phyloP scores from a whole-genome alignment of 35 echinoderm and acorn worm genomes.

The Apostichopus parvimensis region DNA sequence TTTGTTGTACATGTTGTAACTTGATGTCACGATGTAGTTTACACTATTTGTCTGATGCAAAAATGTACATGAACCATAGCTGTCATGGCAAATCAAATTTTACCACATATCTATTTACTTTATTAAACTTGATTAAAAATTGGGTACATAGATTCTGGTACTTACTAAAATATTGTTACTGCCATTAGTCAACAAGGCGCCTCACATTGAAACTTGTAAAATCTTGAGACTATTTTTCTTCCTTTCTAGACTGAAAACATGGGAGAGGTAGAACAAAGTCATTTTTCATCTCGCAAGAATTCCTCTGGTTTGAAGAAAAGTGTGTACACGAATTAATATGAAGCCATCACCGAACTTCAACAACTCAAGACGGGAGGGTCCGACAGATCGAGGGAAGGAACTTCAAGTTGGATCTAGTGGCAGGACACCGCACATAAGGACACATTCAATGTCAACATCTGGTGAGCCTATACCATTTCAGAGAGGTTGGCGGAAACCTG shows the following conservation, averaged over 20 bases:
- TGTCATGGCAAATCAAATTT: no score
- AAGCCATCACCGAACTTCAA: neutral
- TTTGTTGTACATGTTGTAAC: no score
- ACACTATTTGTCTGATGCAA: no score
- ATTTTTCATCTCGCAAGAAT: neutral
- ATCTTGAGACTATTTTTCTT: neutral
- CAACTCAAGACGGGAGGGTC: neutral
- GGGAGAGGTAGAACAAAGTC: neutral
- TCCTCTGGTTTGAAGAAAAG: neutral
- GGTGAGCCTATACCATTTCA: constrained; percentile 2
- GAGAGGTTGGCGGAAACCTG: neutral
- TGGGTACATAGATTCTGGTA: no score
- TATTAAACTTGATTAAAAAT: no score
- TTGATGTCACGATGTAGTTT: no score
- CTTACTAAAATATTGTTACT: no score
- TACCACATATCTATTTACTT: no score
- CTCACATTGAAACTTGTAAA: no score
- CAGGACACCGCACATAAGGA: neutral
- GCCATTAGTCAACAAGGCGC: no score
- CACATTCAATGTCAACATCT: neutral
- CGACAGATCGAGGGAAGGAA: neutral
- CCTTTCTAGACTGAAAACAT: neutral
- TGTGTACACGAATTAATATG: neutral
- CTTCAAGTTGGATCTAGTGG: neutral
- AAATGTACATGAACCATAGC: no score